These are phyloP conservation scores for Cassiopea xamachana DNA, from an alignment of 30 jellyfish, hydroid and myxozoan species.

Conservation along the genomic window DNA sequence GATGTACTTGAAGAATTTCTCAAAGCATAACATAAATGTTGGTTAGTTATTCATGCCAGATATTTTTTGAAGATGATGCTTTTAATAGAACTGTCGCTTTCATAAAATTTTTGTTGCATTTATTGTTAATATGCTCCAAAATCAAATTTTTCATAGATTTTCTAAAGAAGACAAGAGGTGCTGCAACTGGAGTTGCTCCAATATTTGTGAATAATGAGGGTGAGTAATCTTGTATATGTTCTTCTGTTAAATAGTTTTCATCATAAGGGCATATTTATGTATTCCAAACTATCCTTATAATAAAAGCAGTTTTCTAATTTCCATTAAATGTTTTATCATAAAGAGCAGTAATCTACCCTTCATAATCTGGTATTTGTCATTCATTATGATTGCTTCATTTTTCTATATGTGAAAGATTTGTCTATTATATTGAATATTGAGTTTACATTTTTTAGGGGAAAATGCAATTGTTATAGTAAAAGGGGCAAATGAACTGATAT, in stretches of 20 bases:
- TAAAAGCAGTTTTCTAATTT: too few relatives aligned
- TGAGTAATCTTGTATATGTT: background rate
- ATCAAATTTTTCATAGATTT: slow-evolving; percentile 26
- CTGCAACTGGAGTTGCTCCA: slow-evolving; percentile 98
- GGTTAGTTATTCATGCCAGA: slow-evolving; percentile 49
- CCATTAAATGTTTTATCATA: too few relatives aligned
- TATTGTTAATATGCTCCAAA: too few relatives aligned
- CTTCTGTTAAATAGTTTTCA: background rate
- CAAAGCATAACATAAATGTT: slow-evolving; percentile 63
- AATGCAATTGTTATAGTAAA: slow-evolving; percentile 90
- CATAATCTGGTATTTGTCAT: too few relatives aligned
- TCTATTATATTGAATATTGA: background rate
- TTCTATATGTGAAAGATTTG: background rate
- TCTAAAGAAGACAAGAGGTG: slow-evolving; percentile 53
- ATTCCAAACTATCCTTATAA: too few relatives aligned
- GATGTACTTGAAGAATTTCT: slow-evolving; percentile 75
- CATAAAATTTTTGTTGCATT: too few relatives aligned
- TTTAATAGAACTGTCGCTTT: too few relatives aligned
- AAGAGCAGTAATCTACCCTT: too few relatives aligned
- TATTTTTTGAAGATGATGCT: too few relatives aligned
- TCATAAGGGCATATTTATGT: too few relatives aligned
- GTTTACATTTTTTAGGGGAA: slow-evolving; percentile 70
- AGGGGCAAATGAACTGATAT: slow-evolving; percentile 89
- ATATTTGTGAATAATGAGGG: slow-evolving; percentile 90
- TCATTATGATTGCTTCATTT: too few relatives aligned